Evolutionary conservation across 2,797 vertebrate genomes (phyloP).

Genomic region (Antrozous pallidus): DNA sequence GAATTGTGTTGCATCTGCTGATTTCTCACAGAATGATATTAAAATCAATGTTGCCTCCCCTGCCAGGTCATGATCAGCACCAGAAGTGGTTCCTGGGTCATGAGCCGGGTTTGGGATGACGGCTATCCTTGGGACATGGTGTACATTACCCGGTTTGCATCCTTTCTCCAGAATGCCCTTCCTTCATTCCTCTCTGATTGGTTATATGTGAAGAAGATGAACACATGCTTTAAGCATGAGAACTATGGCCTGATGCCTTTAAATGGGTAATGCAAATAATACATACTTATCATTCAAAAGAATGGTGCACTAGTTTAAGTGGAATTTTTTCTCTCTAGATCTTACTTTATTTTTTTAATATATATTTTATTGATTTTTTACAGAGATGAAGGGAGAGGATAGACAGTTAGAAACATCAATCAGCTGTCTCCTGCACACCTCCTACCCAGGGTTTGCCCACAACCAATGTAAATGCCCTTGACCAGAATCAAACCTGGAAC

Average conservation of each 20-base stretch:
- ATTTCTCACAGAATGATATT: background rate
- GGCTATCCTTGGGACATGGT: conserved; percentile 88
- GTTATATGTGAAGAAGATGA: conserved; percentile 84
- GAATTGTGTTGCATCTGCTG: background rate
- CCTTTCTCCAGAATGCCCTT: conserved; percentile 78
- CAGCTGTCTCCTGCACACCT: too few species aligned
- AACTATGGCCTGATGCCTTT: conserved; percentile 87
- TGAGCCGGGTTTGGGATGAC: conserved; percentile 81
- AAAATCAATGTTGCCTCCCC: background rate
- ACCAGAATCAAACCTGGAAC: too few species aligned
- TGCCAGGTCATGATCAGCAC: conserved; percentile 89
- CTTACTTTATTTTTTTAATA: too few species aligned
- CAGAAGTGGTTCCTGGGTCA: conserved; percentile 87
- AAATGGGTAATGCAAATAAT: conserved; percentile 81
- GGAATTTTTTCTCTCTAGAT: background rate
- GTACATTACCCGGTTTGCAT: conserved; percentile 76
- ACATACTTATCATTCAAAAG: background rate
- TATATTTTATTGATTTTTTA: too few species aligned
- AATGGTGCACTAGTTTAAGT: background rate
- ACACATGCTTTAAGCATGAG: conserved; percentile 85
- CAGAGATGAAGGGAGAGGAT: too few species aligned
- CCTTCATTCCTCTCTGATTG: conserved; percentile 83
- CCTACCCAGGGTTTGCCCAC: too few species aligned
- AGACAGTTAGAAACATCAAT: too few species aligned
- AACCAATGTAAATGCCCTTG: too few species aligned